Base-by-base conservation (phyloP, 1,140 invertebrate species). In the Polypedilum pembai region DNA sequence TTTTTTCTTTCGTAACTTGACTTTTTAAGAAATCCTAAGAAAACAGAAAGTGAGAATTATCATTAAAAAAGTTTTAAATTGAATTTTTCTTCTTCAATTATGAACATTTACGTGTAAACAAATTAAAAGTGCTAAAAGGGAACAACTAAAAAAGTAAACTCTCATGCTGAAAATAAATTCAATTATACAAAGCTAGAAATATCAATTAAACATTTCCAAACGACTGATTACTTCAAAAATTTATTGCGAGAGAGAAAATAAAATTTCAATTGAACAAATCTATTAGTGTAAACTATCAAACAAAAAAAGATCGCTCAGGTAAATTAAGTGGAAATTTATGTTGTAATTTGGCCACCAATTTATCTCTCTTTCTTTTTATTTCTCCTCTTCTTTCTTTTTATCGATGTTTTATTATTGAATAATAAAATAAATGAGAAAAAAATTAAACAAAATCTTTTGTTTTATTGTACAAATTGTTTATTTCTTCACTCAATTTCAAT, bases 211-310 rank as follows among this genome's bases (percentile, higher is more conserved):
- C 45, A 56, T 56, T 56, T 56, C 45, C 45, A 56, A 12, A 12
- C 45, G 45, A 56, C 45, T 56, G 45, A 56, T 56, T n/a, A n/a
- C 45, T 8, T n/a, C 45, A 33, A 33, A 33, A 33, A 33, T 33
- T n/a, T 33, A 33, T 33, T 33, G 12, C 45, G 45, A 56, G 45
- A 56, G n/a, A 56, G n/a, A 56, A 69, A 66, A 66, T 18, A 69
- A 69, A 18, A 18, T 69, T 69, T 21, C 17, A 18, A 69, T 69
- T 69, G 17, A 69, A 12, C n/a, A n/a, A n/a, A n/a, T n/a, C n/a
- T n/a, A 69, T 20, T 69, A 69, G 17, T 69, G 65, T 69, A 69
- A 69, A 69, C 65, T 69, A 21, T 18, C 20, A 33, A 33, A 33
- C 24, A 33, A 33, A 33, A 21, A 69, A 69, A 69, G 4, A 18